Conservation (phyloP, 1,140 invertebrate genomes). For the Mamestra configurata region DNA sequence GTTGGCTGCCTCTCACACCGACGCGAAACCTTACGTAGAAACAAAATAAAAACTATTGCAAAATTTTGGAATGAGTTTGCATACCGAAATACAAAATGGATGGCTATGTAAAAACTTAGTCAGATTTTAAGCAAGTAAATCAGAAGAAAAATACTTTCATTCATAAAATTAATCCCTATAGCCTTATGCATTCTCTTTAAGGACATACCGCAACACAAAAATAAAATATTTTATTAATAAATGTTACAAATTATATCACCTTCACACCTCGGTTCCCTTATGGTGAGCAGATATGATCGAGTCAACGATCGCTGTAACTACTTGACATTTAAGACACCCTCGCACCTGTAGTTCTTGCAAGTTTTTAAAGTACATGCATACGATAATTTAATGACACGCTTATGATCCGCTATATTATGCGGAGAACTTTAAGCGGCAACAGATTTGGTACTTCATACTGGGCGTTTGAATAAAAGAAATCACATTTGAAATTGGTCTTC, state of each 20-base stretch:
- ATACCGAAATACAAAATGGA: too few relatives aligned
- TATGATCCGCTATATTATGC: neutral
- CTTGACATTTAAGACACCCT: conserved; percentile 35
- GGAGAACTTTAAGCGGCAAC: neutral
- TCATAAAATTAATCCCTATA: too few relatives aligned
- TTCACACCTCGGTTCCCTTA: neutral
- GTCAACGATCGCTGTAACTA: conserved; percentile 6
- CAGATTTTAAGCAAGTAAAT: too few relatives aligned
- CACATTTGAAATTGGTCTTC: neutral
- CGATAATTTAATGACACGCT: conserved; percentile 30
- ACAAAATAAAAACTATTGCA: neutral
- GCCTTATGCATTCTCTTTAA: too few relatives aligned
- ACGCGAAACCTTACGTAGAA: conserved; percentile 27
- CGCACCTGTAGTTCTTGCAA: conserved; percentile 13
- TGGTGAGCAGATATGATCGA: conserved; percentile 4
- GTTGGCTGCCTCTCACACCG: conserved; percentile 52
- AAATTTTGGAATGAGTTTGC: too few relatives aligned
- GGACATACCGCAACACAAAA: neutral
- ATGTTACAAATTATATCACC: neutral
- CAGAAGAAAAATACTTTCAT: neutral
- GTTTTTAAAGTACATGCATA: conserved; percentile 6
- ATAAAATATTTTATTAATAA: neutral
- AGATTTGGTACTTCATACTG: neutral
- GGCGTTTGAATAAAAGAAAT: neutral
- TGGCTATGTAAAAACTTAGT: too few relatives aligned